These are phyloP conservation scores for Venturia canescens DNA, from an alignment of 1,140 invertebrate genomes.

Conservation along the genomic window DNA sequence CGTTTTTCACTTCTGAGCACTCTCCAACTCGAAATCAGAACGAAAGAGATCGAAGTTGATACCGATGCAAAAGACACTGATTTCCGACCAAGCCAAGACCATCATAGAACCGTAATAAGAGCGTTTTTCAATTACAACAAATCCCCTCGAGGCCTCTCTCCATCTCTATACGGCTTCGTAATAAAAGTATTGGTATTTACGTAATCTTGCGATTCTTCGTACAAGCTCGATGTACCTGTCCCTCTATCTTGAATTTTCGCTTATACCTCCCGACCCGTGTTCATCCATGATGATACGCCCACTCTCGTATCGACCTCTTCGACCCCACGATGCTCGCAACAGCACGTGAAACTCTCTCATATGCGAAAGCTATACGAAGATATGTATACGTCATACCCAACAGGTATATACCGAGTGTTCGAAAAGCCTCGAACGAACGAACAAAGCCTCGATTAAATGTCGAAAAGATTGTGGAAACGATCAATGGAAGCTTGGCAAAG, in stretches of 20 bases:
- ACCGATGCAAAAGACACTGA: no score
- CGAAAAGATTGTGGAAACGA: no score
- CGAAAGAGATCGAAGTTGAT: no score
- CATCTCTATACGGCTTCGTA: background rate
- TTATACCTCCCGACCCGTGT: background rate
- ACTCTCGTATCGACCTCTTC: slow-evolving; percentile 36
- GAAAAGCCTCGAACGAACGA: no score
- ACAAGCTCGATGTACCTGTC: background rate
- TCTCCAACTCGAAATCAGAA: no score
- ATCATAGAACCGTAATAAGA: no score
- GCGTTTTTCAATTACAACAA: no score
- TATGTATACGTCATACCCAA: background rate
- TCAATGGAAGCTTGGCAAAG: no score
- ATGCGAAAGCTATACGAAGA: background rate
- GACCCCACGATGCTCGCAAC: slow-evolving; percentile 27
- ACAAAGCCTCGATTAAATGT: no score
- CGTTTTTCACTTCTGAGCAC: no score
- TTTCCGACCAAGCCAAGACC: no score
- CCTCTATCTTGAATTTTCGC: slow-evolving; percentile 24
- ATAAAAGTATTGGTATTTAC: no score
- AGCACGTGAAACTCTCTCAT: slow-evolving; percentile 10
- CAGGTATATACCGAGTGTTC: background rate
- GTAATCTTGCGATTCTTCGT: background rate
- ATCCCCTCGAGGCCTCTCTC: background rate
- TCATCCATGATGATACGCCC: slow-evolving; percentile 23